Evolutionary conservation across 1,140 invertebrate genomes (phyloP).

Genomic region (Nephotettix cincticeps): DNA sequence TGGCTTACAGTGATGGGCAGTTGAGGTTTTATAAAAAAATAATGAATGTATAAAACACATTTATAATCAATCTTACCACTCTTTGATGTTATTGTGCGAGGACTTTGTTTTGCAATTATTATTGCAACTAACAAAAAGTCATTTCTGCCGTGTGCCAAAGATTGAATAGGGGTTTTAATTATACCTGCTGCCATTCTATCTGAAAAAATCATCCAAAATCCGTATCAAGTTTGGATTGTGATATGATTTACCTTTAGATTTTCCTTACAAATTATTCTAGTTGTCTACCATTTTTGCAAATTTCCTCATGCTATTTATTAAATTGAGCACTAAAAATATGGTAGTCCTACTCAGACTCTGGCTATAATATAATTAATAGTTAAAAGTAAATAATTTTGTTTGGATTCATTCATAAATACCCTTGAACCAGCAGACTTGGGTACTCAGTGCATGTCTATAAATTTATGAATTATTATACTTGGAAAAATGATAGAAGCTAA

Average conservation of each 20-base stretch:
- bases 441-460: neutral
- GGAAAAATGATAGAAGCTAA: no score
- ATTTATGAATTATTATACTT: no score
- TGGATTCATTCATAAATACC: neutral
- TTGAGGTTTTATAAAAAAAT: no score
- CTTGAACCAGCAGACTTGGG: no score
- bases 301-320: neutral
- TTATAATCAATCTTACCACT: constrained; percentile 35
- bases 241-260: neutral
- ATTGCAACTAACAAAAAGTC: constrained; percentile 37
- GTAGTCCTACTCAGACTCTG: neutral
- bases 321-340: neutral
- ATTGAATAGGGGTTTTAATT: neutral
- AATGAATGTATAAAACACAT: no score
- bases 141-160: neutral
- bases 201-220: neutral
- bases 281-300: neutral
- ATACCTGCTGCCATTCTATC: constrained; percentile 1
- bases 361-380: neutral
- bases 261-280: neutral
- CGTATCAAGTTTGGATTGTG: neutral
- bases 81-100: constrained; percentile 33
- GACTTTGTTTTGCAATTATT: constrained; percentile 37
- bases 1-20: no score
- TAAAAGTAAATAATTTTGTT: neutral